Conservation (phyloP, 2,888 invertebrate species). For the Hirtodrosophila alboralis region DNA sequence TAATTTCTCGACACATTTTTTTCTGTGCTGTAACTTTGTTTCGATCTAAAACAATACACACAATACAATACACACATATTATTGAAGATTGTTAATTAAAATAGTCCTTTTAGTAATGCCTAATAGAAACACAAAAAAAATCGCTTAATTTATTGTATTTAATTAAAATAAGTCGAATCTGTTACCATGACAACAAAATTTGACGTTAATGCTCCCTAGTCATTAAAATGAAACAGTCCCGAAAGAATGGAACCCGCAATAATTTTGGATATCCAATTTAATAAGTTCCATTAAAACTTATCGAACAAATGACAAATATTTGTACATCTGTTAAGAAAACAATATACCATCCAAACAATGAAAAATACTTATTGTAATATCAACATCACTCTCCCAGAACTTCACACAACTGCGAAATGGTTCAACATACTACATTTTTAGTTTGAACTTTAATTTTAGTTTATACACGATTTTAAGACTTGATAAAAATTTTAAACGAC, state of each 20-base stretch:
- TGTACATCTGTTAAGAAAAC: background rate
- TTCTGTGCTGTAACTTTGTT: background rate
- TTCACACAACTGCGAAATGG: background rate
- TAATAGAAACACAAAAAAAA: slow-evolving; percentile 3
- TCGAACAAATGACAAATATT: slow-evolving; percentile 12
- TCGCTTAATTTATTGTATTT: slow-evolving; percentile 16
- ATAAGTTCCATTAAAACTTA: background rate
- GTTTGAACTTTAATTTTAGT: slow-evolving; percentile 13
- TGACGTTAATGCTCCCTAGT: too few relatives aligned
- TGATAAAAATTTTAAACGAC: slow-evolving; percentile 18
- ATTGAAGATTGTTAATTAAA: slow-evolving; percentile 11
- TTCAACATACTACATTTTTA: slow-evolving; percentile 1
- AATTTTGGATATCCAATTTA: too few relatives aligned
- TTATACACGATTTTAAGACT: slow-evolving; percentile 20
- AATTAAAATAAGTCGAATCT: slow-evolving; percentile 14
- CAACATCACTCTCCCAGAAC: background rate
- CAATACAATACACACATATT: slow-evolving; percentile 8
- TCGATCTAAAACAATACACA: slow-evolving; percentile 4
- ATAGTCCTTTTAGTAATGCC: slow-evolving; percentile 1
- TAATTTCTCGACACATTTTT: slow-evolving; percentile 7
- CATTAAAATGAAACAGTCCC: too few relatives aligned
- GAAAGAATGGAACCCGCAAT: too few relatives aligned
- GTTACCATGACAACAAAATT: slow-evolving; percentile 8
- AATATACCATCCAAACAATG: background rate
- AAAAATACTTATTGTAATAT: background rate